Evolutionary conservation across 2,888 invertebrate species (phyloP), one percentile per base, ranked within the genome.

Genomic region (Synanthedon andrenaeformis): DNA sequence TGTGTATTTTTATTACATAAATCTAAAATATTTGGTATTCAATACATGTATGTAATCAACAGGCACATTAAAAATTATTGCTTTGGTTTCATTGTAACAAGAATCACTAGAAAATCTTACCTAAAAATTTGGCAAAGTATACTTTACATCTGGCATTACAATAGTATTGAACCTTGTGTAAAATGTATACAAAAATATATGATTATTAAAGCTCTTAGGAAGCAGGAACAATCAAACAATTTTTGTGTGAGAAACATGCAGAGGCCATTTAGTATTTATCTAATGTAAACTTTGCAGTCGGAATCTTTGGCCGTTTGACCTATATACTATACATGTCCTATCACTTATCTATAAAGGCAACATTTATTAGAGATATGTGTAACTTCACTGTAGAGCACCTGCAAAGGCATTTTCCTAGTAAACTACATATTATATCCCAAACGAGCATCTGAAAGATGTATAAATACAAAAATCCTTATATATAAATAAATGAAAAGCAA

Each of bases 281-380:
- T 81, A 74, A 73, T 74, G 76, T 76, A 82, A 82, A 83, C 64
- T 68, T 62, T 70, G 67, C 69, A 73, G 74, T 79, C 81, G 65
- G 72, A 78, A 74, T 77, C 78, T 82, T 82, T 77, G 80, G 79
- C 72, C 70, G 72, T 76, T 74, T 76, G 78, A 79, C 79, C 77
- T 74, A 83, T 74, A 77, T 80, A 56, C 53, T 74, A 77, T 80
- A 56, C 53, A 52, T 68, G 74, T 75, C 67, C 79, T 80, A 74
- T 79, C 83, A 81, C 79, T 79, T 83, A 82, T 83, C 81, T 84
- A 83, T 78, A 67, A 88, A 88, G 88, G 88, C 88, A 88, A 85
- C 86, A 78, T 83, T 80, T 79, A 77, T 75, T 82, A 72, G 70
- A 83, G 86, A 87, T 85, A 86, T 86, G 82, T 84, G 76, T 78